A percentile compares a stretch with the other conserved stretches of the same genome.
phyloP scores from a whole-genome alignment of 2,113 vertebrate genomes.

The Illadopsis cleaveri region DNA sequence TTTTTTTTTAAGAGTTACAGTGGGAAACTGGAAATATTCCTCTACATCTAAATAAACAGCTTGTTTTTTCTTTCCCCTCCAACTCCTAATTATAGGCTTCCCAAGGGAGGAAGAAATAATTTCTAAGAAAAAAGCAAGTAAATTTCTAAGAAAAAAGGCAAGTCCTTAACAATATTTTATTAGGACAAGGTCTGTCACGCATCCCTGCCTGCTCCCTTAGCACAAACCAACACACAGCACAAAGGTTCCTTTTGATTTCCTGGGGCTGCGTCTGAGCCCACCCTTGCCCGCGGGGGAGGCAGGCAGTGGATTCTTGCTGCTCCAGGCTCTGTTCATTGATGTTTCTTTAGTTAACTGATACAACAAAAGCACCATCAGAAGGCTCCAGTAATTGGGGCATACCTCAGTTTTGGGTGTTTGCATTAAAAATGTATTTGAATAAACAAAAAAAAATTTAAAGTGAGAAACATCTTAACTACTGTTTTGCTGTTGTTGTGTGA shows the following conservation, averaged over 20 bases:
- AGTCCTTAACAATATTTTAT: background rate
- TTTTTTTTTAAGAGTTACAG: background rate
- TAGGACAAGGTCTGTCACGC: background rate
- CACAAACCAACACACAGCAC: background rate
- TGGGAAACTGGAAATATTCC: background rate
- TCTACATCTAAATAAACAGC: background rate
- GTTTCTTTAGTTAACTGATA: background rate
- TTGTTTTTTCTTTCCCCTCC: background rate
- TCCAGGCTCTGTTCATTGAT: background rate
- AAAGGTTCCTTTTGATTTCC: background rate
- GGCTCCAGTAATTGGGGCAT: background rate
- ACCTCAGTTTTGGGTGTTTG: background rate
- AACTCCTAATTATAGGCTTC: background rate
- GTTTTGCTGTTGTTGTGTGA: background rate
- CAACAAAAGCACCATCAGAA: background rate
- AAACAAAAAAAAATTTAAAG: background rate
- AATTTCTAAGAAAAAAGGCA: background rate
- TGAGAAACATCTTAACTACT: background rate
- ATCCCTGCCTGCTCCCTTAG: background rate
- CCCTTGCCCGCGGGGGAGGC: fast-evolving
- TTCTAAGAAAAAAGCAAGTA: background rate
- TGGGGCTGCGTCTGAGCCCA: background rate
- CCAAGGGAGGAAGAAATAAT: background rate
- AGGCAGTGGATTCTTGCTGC: background rate
- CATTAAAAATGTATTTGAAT: background rate